Evolutionary conservation across 2,888 invertebrate species (phyloP).

Genomic region (Trichopria drosophilae): DNA sequence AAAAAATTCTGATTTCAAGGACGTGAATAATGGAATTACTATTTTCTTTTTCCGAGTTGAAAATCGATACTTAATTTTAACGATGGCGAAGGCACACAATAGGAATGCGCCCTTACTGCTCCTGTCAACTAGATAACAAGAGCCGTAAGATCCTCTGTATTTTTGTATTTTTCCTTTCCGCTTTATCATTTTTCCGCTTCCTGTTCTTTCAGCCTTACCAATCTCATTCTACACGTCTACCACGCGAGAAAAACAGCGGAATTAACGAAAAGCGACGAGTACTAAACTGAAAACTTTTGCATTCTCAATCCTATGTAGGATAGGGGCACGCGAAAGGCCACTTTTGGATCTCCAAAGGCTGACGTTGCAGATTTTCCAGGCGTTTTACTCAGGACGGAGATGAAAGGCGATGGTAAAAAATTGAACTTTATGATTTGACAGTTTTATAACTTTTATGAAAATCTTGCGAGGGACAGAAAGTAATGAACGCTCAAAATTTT

Average conservation of each 20-base stretch:
- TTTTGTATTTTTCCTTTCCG: constrained; percentile 11
- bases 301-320: no score
- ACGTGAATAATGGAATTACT: constrained; percentile 36
- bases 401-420: no score
- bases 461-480: no score
- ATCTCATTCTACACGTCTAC: constrained; percentile 15
- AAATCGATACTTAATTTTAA: constrained; percentile 51
- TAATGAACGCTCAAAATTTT: no score
- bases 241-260: constrained; percentile 4
- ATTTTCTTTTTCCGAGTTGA: constrained; percentile 29
- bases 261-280: constrained; percentile 19
- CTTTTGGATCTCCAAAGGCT: no score
- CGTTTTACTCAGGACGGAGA: no score
- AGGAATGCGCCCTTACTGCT: constrained; percentile 35
- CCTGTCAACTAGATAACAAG: constrained; percentile 31
- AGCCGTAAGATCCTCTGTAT: constrained; percentile 17
- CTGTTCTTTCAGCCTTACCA: constrained; percentile 6
- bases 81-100: constrained; percentile 41
- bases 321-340: no score
- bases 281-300: constrained; percentile 25
- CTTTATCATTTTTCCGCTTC: not conserved
- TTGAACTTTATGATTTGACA: no score
- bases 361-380: no score
- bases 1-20: no score
- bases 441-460: no score